Evolutionary conservation across 92 coral and sea anemone species (phyloP), one percentile per base, ranked within the genome.

Genomic region (Porites cylindrica): DNA sequence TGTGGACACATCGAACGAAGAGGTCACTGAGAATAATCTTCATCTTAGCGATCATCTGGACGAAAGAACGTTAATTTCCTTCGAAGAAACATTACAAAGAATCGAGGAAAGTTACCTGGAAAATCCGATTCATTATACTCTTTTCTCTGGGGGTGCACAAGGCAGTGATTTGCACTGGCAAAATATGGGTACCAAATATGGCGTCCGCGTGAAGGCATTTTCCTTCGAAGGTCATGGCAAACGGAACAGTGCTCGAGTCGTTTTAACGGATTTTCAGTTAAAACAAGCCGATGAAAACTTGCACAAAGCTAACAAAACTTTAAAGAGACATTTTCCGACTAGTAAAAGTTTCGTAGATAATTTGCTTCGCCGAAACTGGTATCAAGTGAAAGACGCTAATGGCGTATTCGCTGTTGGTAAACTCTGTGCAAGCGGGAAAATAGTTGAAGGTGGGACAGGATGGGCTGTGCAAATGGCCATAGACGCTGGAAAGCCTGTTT

Each of bases 381-480:
- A 77, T 80, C 89, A 84, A 77, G 85, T 89, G 13, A 77, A 77
- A 47, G 92, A 84, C 21, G 70, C 89, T 23, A 68, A 69, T 2
- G 70, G 80, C 12, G 92, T 89, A 70, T 89, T 83, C 53, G 89
- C 92, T 32, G 29, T 84, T 23, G 81, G 83, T 29, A 59, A 56
- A 77, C 20, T 89, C 11, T 61, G 58, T 50, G 66, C 92, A 20
- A 83, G 68, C 13, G 75, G 71, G 17, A 78, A 38, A 29, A 84
- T 66, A 60, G 85, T 84, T 18, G 85, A 84, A 78, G 92, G 92
- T 29, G 92, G 92, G 3, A 89, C 92, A 8, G 92, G 92, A 8
- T 89, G 92, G 92, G 92, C 89, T 23, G 89, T 89, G 12, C 92
- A 89, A 51, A 89, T 89, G 92, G 92, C 92, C 12, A 24, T 89